phyloP scores from a whole-genome alignment of 2,113 vertebrate species.

The Arothron firmamentum region DNA sequence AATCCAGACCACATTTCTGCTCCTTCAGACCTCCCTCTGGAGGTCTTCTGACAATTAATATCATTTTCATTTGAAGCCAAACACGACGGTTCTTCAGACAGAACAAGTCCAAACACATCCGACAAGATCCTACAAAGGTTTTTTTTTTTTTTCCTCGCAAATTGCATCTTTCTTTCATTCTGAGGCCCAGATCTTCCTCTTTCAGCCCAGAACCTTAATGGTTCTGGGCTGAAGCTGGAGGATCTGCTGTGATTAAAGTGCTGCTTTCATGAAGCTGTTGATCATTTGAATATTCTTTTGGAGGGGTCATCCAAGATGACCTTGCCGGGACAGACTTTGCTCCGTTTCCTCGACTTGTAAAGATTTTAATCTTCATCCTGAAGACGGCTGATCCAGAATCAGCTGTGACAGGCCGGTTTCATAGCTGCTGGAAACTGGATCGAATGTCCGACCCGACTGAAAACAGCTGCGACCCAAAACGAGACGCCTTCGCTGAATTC shows the following conservation, averaged over 20 bases:
- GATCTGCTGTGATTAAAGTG: background rate
- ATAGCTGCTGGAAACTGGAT: background rate
- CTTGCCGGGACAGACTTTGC: too few species aligned
- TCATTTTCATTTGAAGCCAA: background rate
- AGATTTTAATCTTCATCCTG: too few species aligned
- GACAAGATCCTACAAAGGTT: background rate
- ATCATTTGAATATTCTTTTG: too few species aligned
- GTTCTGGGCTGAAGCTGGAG: background rate
- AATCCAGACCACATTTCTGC: slow-evolving; percentile 24
- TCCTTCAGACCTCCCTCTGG: background rate
- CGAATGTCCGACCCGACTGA: background rate
- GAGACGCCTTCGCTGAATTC: too few species aligned
- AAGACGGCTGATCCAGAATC: too few species aligned
- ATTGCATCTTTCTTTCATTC: background rate
- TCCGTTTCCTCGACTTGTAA: too few species aligned
- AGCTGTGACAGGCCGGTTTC: background rate
- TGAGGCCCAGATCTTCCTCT: too few species aligned
- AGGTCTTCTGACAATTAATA: background rate
- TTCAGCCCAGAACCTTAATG: background rate
- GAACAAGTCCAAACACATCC: background rate
- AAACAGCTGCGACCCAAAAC: too few species aligned
- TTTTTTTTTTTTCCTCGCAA: background rate
- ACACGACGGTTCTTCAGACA: background rate
- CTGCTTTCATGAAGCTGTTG: too few species aligned
- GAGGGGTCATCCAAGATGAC: too few species aligned